Evolutionary conservation across 2,888 invertebrate species (phyloP).

Genomic region (Caenorhabditis wallacei): DNA sequence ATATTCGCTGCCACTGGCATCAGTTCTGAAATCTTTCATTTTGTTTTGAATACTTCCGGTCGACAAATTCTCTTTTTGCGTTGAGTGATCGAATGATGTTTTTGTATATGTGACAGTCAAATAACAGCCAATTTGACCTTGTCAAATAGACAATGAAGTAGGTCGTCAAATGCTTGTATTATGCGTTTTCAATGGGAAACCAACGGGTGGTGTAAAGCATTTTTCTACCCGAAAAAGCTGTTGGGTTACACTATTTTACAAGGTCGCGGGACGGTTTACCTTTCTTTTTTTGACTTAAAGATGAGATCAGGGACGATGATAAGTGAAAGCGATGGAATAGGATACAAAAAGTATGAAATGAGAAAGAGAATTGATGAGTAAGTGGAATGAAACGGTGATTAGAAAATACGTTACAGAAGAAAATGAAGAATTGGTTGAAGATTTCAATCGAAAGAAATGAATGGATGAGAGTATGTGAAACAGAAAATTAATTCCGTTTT

Average conservation of each 20-base stretch:
- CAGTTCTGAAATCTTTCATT: conserved; percentile 58
- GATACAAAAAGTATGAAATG: conserved; percentile 9
- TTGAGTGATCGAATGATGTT: conserved; percentile 20
- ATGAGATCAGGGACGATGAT: conserved; percentile 52
- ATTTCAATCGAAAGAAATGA: neutral
- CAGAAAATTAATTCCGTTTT: too few species aligned
- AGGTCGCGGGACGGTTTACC: conserved; percentile 36
- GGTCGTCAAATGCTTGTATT: conserved; percentile 34
- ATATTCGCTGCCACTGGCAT: conserved; percentile 54
- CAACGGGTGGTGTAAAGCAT: conserved; percentile 35
- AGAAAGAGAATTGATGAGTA: conserved; percentile 19
- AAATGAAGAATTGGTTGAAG: conserved; percentile 12
- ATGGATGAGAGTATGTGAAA: too few species aligned
- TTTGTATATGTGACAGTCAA: conserved; percentile 40
- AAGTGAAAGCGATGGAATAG: conserved; percentile 45
- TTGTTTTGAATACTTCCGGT: conserved; percentile 15
- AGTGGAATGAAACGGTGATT: conserved; percentile 52
- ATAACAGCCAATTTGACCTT: conserved; percentile 64
- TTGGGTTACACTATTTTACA: conserved; percentile 33
- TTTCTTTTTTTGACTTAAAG: conserved; percentile 10
- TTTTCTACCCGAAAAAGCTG: conserved; percentile 10
- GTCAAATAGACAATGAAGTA: conserved; percentile 56
- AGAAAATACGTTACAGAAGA: conserved; percentile 1
- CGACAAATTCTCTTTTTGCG: neutral
- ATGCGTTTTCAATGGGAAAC: conserved; percentile 31